Percentiles rank a stretch among this genome's conserved stretches.
These are phyloP conservation scores for Acanthochromis polyacanthus DNA, from an alignment of 2,113 vertebrate species.

Conservation along the genomic window DNA sequence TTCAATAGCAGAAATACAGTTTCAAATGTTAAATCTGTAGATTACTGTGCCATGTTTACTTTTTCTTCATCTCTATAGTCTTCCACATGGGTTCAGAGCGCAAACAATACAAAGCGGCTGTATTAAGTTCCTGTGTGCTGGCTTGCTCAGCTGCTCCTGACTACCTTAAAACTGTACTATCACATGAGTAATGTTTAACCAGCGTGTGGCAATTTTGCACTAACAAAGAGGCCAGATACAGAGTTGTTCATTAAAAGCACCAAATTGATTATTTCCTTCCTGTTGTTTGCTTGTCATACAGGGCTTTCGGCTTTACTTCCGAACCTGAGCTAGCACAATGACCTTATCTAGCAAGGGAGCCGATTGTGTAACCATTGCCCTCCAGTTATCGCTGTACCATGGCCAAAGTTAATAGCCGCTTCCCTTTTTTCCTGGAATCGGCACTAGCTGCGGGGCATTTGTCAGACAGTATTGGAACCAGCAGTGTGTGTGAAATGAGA, in stretches of 20 bases:
- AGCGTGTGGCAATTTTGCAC: slow-evolving; percentile 87
- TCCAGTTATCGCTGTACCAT: slow-evolving; percentile 69
- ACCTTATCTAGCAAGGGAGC: slow-evolving; percentile 87
- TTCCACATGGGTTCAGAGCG: slow-evolving; percentile 33
- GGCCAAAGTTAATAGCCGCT: slow-evolving; percentile 76
- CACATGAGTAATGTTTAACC: slow-evolving; percentile 88
- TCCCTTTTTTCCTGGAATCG: slow-evolving; percentile 65
- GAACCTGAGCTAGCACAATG: slow-evolving; percentile 85
- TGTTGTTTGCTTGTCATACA: slow-evolving; percentile 90
- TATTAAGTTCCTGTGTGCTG: slow-evolving; percentile 59
- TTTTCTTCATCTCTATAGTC: neutral
- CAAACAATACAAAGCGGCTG: slow-evolving; percentile 24
- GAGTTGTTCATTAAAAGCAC: slow-evolving; percentile 90
- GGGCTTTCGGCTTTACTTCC: slow-evolving; percentile 89
- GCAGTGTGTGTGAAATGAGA: slow-evolving; percentile 64
- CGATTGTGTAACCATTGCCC: slow-evolving; percentile 87
- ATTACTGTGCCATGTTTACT: slow-evolving; percentile 6
- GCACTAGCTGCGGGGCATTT: slow-evolving; percentile 41
- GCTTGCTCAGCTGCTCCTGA: slow-evolving; percentile 59
- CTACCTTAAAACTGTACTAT: slow-evolving; percentile 61
- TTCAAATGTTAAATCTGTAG: neutral
- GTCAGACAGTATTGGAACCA: slow-evolving; percentile 53
- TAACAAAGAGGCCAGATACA: slow-evolving; percentile 86
- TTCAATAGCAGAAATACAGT: neutral
- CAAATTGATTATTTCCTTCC: slow-evolving; percentile 98